A percentile compares a stretch with the other conserved stretches of the same genome.
phyloP scores from a whole-genome alignment of 2,797 vertebrate species.

The Artibeus jamaicensis region DNA sequence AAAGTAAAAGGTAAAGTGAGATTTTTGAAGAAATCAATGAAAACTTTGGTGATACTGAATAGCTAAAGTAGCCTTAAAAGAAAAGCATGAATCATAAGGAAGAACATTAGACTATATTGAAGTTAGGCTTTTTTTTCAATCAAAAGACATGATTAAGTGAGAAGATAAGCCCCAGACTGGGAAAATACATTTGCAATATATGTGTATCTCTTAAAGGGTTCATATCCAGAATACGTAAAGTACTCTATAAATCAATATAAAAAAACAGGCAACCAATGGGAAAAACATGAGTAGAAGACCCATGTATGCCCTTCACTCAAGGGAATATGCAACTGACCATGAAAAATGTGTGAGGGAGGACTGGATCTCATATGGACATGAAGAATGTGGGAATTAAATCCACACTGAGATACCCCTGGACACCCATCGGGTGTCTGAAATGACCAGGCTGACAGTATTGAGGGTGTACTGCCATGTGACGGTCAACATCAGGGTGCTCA shows the following conservation, averaged over 20 bases:
- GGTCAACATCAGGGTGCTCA: background rate
- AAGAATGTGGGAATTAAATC: background rate
- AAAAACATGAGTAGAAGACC: background rate
- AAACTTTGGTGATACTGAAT: background rate
- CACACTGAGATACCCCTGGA: background rate
- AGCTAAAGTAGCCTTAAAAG: background rate
- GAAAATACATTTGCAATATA: background rate
- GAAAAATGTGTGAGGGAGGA: background rate
- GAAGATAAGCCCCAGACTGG: background rate
- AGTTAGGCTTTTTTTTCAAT: background rate
- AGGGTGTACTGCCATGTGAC: background rate
- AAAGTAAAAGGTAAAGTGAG: background rate
- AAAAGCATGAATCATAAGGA: background rate
- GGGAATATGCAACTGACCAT: background rate
- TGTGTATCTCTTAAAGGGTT: background rate
- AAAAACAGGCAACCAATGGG: background rate
- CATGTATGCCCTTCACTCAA: background rate
- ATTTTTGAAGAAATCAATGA: background rate
- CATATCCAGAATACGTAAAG: background rate
- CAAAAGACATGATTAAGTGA: background rate
- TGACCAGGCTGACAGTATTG: background rate
- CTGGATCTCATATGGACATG: background rate
- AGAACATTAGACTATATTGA: background rate
- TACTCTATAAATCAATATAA: background rate
- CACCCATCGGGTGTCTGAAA: background rate